Evolutionary conservation across 2,888 invertebrate species (phyloP).

Genomic region (Harpagoxenus sublaevis): DNA sequence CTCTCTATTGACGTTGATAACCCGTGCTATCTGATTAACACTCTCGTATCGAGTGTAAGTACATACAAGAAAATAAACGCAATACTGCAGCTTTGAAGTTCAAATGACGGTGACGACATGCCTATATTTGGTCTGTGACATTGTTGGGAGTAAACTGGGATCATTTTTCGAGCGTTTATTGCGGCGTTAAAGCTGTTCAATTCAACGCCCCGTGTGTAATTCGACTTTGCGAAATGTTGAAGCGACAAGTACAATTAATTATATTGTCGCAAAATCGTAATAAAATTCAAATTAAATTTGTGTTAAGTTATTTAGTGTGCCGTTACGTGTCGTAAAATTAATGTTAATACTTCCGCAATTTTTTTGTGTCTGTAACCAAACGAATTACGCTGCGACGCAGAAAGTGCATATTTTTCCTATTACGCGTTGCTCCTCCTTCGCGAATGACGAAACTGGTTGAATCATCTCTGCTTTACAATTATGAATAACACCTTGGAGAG

Average conservation of each 20-base stretch:
- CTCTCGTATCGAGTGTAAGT: slow-evolving; percentile 9
- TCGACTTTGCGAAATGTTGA: background rate
- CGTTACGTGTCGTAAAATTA: background rate
- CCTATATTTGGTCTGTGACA: slow-evolving; percentile 67
- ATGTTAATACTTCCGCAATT: background rate
- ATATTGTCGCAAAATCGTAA: background rate
- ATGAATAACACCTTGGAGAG: slow-evolving; percentile 14
- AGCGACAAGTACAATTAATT: background rate
- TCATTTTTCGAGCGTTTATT: slow-evolving; percentile 17
- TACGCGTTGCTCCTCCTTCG: slow-evolving; percentile 7
- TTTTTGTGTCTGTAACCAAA: background rate
- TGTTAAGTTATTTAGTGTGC: background rate
- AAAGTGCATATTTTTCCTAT: slow-evolving; percentile 20
- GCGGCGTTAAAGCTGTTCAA: background rate
- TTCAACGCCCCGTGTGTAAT: background rate
- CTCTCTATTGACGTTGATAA: slow-evolving; percentile 17
- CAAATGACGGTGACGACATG: slow-evolving; percentile 69
- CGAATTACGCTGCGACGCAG: background rate
- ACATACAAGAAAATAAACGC: slow-evolving; percentile 36
- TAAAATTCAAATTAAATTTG: background rate
- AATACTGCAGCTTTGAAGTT: slow-evolving; percentile 64
- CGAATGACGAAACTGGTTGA: slow-evolving; percentile 41
- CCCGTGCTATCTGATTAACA: slow-evolving; percentile 15
- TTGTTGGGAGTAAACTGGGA: background rate
- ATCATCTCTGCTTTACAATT: slow-evolving; percentile 20